Percentiles rank a stretch among this genome's conserved stretches.
Conservation (phyloP, 2,888 invertebrate species). For the Sycophila texana region DNA sequence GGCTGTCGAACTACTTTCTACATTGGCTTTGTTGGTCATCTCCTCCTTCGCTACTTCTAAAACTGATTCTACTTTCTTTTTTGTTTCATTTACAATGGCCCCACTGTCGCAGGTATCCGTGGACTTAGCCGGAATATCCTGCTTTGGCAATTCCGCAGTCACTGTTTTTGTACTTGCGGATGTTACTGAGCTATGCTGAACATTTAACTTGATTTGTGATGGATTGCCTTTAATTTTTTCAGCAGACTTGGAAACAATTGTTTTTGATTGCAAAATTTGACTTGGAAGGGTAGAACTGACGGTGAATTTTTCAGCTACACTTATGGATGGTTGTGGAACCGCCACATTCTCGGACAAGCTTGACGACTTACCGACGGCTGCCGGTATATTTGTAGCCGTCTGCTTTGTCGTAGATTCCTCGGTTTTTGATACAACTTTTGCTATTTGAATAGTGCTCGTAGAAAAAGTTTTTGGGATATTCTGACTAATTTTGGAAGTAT, state of each 20-base stretch:
- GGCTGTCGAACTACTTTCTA: constrained; percentile 46
- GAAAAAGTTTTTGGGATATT: constrained; percentile 61
- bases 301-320: constrained; percentile 47
- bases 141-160: constrained; percentile 64
- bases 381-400: background rate
- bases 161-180: constrained; percentile 68
- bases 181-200: constrained; percentile 67
- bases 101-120: constrained; percentile 73
- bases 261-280: constrained; percentile 54
- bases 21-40: constrained; percentile 26
- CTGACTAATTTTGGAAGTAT: constrained; percentile 68
- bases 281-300: constrained; percentile 56
- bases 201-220: constrained; percentile 49
- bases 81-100: constrained; percentile 77
- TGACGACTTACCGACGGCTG: background rate
- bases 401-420: constrained; percentile 28
- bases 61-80: constrained; percentile 54
- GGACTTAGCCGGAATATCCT: constrained; percentile 48
- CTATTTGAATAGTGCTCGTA: constrained; percentile 37
- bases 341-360: constrained; percentile 24
- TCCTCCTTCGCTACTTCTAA: constrained; percentile 37
- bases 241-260: constrained; percentile 38
- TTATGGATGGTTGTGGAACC: constrained; percentile 28
- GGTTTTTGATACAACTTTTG: constrained; percentile 31
- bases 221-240: constrained; percentile 52